Evolutionary conservation across 2,113 vertebrate genomes (phyloP).

Genomic region (Meleagris gallopavo): DNA sequence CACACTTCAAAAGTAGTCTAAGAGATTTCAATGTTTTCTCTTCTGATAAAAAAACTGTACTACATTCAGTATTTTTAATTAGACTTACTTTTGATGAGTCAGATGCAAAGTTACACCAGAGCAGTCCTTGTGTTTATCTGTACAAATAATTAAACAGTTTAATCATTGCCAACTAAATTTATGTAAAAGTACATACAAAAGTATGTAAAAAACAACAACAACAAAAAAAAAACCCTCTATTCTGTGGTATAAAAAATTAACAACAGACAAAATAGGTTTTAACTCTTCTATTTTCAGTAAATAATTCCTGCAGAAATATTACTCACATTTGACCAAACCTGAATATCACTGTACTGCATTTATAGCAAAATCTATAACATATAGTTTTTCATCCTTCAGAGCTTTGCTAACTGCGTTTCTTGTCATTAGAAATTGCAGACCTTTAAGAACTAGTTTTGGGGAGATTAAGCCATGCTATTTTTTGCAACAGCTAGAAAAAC

Average conservation of each 20-base stretch:
- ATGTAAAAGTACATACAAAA: neutral
- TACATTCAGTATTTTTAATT: neutral
- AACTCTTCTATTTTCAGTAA: neutral
- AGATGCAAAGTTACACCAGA: constrained; percentile 92
- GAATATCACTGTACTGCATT: neutral
- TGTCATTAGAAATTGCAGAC: neutral
- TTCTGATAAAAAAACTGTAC: neutral
- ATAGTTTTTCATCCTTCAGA: no score
- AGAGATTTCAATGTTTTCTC: neutral
- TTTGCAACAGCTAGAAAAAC: neutral
- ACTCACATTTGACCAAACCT: neutral
- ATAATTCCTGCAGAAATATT: neutral
- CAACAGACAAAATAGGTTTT: neutral
- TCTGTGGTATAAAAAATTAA: neutral
- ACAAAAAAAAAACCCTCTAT: neutral
- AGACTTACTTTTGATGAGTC: constrained; percentile 91
- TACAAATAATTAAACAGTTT: constrained; percentile 38
- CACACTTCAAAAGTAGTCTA: neutral
- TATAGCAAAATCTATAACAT: neutral
- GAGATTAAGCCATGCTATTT: neutral
- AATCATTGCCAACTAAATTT: neutral
- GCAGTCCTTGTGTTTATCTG: constrained; percentile 95
- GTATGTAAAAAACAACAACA: no score
- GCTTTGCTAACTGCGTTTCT: neutral
- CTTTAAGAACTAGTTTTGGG: neutral